phyloP scores from a whole-genome alignment of 2,113 vertebrate species.

The Brachyhypopomus gauderio region DNA sequence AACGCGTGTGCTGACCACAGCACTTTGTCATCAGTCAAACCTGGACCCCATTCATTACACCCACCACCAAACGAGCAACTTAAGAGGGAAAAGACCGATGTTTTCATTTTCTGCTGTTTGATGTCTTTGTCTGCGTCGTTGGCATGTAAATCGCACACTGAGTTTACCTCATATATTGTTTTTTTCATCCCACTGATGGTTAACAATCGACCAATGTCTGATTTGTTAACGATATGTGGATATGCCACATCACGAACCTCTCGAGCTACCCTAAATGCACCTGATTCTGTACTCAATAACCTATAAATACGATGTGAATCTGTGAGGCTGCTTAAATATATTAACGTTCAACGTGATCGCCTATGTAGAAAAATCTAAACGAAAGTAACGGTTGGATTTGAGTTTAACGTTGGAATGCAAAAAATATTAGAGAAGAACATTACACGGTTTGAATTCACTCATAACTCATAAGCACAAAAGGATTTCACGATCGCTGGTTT shows the following conservation, averaged over 20 bases:
- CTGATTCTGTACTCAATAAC: background rate
- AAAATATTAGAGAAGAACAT: background rate
- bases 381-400: background rate
- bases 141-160: background rate
- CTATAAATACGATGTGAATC: background rate
- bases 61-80: background rate
- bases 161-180: background rate
- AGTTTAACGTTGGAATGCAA: background rate
- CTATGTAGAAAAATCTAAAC: background rate
- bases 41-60: background rate
- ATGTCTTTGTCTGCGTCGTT: background rate
- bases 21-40: background rate
- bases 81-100: background rate
- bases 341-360: background rate
- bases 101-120: background rate
- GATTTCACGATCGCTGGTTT: no score
- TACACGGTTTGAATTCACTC: background rate
- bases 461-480: no score
- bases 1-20: no score
- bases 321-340: background rate
- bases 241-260: background rate
- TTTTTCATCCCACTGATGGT: background rate
- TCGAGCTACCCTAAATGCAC: slow-evolving; percentile 10
- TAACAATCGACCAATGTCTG: background rate
- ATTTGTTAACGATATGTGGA: background rate